Evolutionary conservation across 2,797 vertebrate genomes (phyloP).

Genomic region (Ctenochaetus hawaiiensis): DNA sequence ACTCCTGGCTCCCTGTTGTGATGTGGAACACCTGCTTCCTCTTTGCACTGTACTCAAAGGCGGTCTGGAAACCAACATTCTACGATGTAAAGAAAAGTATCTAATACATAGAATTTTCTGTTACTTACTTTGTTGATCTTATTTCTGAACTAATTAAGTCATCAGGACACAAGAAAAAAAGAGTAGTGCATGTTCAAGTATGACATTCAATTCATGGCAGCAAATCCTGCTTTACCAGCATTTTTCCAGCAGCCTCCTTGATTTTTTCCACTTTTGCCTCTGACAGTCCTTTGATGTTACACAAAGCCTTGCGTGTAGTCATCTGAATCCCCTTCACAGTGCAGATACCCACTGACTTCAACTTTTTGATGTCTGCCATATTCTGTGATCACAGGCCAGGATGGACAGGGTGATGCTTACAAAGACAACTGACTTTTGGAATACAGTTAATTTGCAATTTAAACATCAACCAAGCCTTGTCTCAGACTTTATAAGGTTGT

Average conservation of each 20-base stretch:
- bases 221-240: constrained; percentile 86
- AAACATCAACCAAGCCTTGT: neutral
- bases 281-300: constrained; percentile 97
- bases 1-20: constrained; percentile 97
- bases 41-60: constrained; percentile 94
- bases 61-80: constrained; percentile 96
- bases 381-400: constrained; percentile 84
- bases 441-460: neutral
- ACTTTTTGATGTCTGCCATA: constrained; percentile 96
- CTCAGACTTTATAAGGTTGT: too few relatives aligned
- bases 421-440: neutral
- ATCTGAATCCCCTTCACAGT: constrained; percentile 98
- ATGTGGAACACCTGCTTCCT: constrained; percentile 97
- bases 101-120: neutral
- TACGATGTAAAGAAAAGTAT: constrained; percentile 63
- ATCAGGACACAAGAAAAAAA: too few relatives aligned
- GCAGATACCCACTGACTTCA: constrained; percentile 97
- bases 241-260: constrained; percentile 97
- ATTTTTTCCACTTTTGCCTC: constrained; percentile 99
- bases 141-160: neutral
- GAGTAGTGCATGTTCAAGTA: neutral
- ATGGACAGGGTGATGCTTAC: neutral
- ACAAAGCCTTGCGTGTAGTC: constrained; percentile 94
- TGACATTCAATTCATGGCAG: neutral
- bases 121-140: neutral